Evolutionary conservation across 1,140 invertebrate genomes (phyloP), one percentile per base, ranked within the genome.

Genomic region (Danaus melanippus): DNA sequence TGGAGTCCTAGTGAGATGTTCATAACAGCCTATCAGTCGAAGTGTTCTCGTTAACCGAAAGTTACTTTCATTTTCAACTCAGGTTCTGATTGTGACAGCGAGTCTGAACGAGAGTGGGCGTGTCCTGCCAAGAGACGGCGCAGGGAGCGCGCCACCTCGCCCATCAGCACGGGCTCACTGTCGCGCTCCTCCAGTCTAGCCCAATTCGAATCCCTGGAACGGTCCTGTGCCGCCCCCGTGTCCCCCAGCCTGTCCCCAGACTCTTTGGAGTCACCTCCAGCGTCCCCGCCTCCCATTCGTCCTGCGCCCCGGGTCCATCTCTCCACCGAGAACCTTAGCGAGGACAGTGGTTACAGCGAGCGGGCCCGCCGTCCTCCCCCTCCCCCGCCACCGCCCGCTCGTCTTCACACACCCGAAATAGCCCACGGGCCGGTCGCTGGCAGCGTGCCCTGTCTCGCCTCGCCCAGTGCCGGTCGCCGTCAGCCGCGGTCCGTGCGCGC

Each of bases 171-270:
- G 46, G 84, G 87, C 48, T 89, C 89, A 67, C 75, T 92, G 6
- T 91, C 90, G 53, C 89, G 93, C 46, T 93, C 93, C 17, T 93
- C 92, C 43, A 94, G 93, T 52, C 85, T 95, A 21, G 86, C 94
- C 17, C 93, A 95, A 76, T 95, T 95, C 74, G 94, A 95, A 76
- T 93, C 90, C 0, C 81, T 95, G 49, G 93, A 94, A 67, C 89
- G 91, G 59, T 92, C 92, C 42, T 93, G 91, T 68, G 84, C 76
- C 12, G 84, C 78, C 10, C 82, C 77, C 66, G 79, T 64, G 42
- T 86, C 80, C 15, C 82, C 77, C 69, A 89, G 74, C 81, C 83
- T 76, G 53, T 82, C 72, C 47, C 79, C 70, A 51, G 85, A 78
- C 65, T 80, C 75, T 44, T 79, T 72, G 44, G 77, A 76, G 60